phyloP scores from a whole-genome alignment of 2,113 vertebrate species.

The Syrmaticus mikado region DNA sequence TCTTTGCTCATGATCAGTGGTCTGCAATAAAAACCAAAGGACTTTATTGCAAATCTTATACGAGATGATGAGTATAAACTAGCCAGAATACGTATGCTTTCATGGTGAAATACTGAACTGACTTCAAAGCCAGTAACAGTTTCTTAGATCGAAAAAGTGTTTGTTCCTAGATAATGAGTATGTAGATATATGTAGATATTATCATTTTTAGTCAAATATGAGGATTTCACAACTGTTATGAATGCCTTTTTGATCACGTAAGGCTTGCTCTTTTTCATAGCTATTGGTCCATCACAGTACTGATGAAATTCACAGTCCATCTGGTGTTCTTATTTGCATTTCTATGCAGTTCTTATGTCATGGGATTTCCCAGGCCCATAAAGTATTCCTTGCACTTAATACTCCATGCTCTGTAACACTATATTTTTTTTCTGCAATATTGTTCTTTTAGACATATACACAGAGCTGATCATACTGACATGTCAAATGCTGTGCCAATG shows the following conservation, averaged over 20 bases:
- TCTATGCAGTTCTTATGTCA: background rate
- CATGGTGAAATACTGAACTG: background rate
- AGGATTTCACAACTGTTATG: background rate
- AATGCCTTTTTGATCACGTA: background rate
- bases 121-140: background rate
- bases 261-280: background rate
- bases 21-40: background rate
- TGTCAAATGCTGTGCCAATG: fast-evolving
- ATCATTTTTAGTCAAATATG: background rate
- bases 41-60: background rate
- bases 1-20: background rate
- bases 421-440: background rate
- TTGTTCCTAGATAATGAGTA: background rate
- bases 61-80: background rate
- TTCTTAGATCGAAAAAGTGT: background rate
- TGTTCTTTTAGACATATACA: background rate
- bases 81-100: background rate
- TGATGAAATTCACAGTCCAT: background rate
- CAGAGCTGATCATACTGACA: background rate
- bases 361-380: background rate
- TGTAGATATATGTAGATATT: background rate
- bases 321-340: background rate
- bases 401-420: fast-evolving
- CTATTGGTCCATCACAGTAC: background rate
- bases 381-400: background rate